A percentile compares a stretch with the other conserved stretches of the same genome.
Conservation (phyloP, 2,797 vertebrate genomes). For the Okamejei kenojei region DNA sequence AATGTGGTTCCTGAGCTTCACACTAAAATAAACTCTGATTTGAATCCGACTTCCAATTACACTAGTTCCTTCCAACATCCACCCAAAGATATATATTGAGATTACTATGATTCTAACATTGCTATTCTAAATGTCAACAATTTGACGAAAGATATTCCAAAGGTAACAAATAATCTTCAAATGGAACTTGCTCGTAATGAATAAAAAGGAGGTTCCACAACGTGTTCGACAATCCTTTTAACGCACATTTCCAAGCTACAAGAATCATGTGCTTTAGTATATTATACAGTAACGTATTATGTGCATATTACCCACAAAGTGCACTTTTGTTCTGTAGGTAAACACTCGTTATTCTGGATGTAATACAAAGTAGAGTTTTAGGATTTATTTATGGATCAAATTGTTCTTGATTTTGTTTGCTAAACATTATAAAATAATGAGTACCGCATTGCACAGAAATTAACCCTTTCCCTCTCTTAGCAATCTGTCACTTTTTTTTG, state of each 20-base stretch:
- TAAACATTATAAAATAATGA: not conserved
- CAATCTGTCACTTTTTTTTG: not conserved
- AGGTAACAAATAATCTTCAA: not conserved
- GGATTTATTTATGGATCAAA: not conserved
- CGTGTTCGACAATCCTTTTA: not conserved
- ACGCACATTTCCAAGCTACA: not conserved
- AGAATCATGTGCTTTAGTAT: too few relatives aligned
- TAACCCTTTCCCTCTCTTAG: not conserved
- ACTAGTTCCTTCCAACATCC: not conserved
- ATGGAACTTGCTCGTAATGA: not conserved
- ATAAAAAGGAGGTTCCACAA: not conserved
- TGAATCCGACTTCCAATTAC: not conserved
- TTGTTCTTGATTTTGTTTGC: not conserved
- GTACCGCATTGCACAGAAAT: not conserved
- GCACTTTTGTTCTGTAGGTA: not conserved
- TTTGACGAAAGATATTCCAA: not conserved
- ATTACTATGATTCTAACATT: not conserved
- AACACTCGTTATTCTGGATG: not conserved
- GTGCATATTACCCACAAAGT: not conserved
- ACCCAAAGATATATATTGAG: not conserved
- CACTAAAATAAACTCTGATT: not conserved
- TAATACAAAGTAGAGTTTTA: not conserved
- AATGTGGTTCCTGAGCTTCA: not conserved
- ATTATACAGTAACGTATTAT: not conserved
- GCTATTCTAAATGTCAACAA: not conserved